phyloP scores from a whole-genome alignment of 2,888 invertebrate genomes.

The Syritta pipiens region DNA sequence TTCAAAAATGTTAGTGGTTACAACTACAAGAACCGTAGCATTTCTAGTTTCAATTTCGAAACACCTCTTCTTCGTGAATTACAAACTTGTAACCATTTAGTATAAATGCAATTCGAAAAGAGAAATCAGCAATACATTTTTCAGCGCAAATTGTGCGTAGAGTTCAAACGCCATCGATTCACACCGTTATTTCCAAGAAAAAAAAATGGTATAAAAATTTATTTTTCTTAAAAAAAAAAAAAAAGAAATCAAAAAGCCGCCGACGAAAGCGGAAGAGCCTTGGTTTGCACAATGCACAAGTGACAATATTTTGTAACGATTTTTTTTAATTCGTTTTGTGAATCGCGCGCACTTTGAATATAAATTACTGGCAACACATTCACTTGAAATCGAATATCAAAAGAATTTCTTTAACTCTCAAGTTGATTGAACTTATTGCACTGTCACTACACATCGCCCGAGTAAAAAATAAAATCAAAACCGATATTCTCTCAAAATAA shows the following conservation, averaged over 20 bases:
- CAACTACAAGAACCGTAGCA: too few relatives aligned
- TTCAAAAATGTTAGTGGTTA: too few relatives aligned
- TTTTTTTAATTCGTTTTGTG: slow-evolving; percentile 9
- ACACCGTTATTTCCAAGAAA: too few relatives aligned
- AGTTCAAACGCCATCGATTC: too few relatives aligned
- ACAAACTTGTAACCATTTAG: too few relatives aligned
- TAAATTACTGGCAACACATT: slow-evolving; percentile 35
- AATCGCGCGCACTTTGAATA: slow-evolving; percentile 55
- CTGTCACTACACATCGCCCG: slow-evolving; percentile 23
- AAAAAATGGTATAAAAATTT: neutral
- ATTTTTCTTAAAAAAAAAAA: neutral
- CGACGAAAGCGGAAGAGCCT: slow-evolving; percentile 56
- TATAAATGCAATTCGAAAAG: too few relatives aligned
- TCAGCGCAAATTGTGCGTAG: too few relatives aligned
- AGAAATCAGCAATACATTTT: too few relatives aligned
- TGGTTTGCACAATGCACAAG: slow-evolving; percentile 6
- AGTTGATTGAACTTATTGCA: slow-evolving; percentile 63
- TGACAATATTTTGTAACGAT: slow-evolving; percentile 7
- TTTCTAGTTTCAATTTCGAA: too few relatives aligned
- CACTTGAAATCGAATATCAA: slow-evolving; percentile 15
- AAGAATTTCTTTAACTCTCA: slow-evolving; percentile 32
- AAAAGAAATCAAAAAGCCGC: neutral
- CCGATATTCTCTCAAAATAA: neutral
- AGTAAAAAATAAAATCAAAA: slow-evolving; percentile 17
- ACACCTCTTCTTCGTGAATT: too few relatives aligned